Evolutionary conservation across 1,140 invertebrate genomes (phyloP), one percentile per base, ranked within the genome.

Genomic region (Cataglyphis hispanica): DNA sequence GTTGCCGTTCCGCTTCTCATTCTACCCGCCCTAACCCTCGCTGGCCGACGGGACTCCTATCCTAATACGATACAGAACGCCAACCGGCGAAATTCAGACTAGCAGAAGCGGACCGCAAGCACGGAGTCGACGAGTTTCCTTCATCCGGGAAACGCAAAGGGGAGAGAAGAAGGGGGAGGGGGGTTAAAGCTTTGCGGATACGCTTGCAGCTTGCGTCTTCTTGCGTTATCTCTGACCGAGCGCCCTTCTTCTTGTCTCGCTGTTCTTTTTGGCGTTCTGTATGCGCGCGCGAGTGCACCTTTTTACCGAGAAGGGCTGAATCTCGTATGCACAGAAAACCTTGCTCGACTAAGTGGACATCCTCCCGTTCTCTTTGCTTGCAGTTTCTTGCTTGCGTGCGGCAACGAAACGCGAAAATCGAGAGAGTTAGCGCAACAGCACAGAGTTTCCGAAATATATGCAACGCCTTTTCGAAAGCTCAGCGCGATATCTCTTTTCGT

Each of bases 51-150:
- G 61, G 85, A 69, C 87, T 78, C 75, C 64, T 46, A 31, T 58
- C 46, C 86, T 87, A 74, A 88, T 75, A 10, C 64, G 77, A 86
- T 81, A 63, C 64, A 86, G 60, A 43, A 50, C 58, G 46, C 70
- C 67, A 56, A 69, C 67, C 76, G 85, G 43, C 50, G 75, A 89
- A 88, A 81, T 86, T 88, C 61, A 27, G 83, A 70, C 67, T n/a
- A 64, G 69, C 27, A 63, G 75, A 34, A 76, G 37, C 67, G 75
- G 46, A 89, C 86, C 87, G 75, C 83, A 89, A 78, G 83, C 83
- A 80, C 46, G 25, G 50, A 70, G 56, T 77, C 72, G 43, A 84
- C 31, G 60, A 83, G 80, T 37, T 60, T 61, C 78, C 60, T 13
- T 22, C 37, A 43, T 27, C 43, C 31, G 31, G 25, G 60, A 40